Percentiles rank a stretch among this genome's conserved stretches.
Evolutionary conservation across 1,140 invertebrate genomes (phyloP).

Genomic region (Leptestheria dahalacensis): DNA sequence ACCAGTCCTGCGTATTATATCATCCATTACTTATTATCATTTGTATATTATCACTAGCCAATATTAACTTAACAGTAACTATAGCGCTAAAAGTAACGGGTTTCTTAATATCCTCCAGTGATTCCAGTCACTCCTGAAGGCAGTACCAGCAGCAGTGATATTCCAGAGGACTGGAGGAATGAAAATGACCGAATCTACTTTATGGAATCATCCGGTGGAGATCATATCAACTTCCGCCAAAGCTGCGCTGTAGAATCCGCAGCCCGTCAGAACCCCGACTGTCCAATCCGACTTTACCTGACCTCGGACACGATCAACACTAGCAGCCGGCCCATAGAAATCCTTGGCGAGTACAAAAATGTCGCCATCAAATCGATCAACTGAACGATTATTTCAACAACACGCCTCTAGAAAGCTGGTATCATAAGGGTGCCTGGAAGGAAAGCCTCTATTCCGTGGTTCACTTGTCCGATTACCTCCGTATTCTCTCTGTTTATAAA

Average conservation of each 20-base stretch:
- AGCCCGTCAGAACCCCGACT: conserved; percentile 40
- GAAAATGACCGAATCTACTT: conserved; percentile 33
- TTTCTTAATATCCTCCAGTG: no score
- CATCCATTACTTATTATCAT: no score
- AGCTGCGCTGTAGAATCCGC: conserved; percentile 52
- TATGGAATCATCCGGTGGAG: conserved; percentile 35
- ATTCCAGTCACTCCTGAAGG: no score
- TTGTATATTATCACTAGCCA: no score
- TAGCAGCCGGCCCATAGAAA: conserved; percentile 18
- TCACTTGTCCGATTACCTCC: conserved; percentile 50
- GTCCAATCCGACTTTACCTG: conserved; percentile 25
- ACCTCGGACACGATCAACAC: neutral
- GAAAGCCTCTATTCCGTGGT: conserved; percentile 37
- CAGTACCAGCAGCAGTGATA: no score
- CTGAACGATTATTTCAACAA: conserved; percentile 39
- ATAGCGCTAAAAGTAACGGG: no score
- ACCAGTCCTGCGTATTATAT: no score
- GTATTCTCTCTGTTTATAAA: conserved; percentile 55
- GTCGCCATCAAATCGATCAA: conserved; percentile 38
- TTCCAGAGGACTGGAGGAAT: no score
- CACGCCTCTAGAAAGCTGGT: conserved; percentile 45
- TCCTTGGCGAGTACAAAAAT: conserved; percentile 29
- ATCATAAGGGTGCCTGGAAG: conserved; percentile 33
- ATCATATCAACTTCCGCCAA: conserved; percentile 36
- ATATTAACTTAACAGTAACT: no score